phyloP scores from a whole-genome alignment of 2,888 invertebrate species.

The Reticulitermes lucifugus region DNA sequence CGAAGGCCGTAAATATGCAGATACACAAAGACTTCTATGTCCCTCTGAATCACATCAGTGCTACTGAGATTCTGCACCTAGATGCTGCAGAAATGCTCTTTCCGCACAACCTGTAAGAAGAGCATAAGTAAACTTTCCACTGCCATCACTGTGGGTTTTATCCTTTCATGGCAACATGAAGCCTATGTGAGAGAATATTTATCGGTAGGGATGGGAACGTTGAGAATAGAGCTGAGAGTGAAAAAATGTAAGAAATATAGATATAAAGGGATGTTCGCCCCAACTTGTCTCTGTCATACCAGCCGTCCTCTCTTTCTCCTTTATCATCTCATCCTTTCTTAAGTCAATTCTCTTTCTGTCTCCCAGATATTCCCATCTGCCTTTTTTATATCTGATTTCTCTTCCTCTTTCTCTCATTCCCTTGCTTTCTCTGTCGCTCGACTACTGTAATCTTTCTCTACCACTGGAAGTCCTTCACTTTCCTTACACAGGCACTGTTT shows the following conservation, averaged over 20 bases:
- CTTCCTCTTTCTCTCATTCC: not conserved
- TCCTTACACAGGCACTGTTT: constrained; percentile 3
- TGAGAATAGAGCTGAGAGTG: not conserved
- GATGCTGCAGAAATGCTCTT: too few relatives aligned
- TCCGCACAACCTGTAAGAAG: not conserved
- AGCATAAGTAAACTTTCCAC: not conserved
- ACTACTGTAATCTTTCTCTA: not conserved
- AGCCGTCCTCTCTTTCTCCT: not conserved
- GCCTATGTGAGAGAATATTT: not conserved
- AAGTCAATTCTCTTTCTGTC: not conserved
- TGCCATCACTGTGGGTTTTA: not conserved
- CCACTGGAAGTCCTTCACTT: not conserved
- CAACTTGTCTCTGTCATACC: not conserved
- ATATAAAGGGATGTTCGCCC: not conserved
- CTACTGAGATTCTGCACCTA: too few relatives aligned
- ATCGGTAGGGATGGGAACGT: not conserved
- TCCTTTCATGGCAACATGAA: not conserved
- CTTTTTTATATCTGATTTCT: not conserved
- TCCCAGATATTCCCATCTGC: not conserved
- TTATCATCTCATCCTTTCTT: not conserved
- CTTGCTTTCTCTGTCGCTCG: not conserved
- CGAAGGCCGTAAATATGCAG: too few relatives aligned
- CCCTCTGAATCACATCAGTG: too few relatives aligned
- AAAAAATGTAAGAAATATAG: constrained; percentile 4
- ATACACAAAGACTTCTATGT: too few relatives aligned